These are phyloP conservation scores for Cosmopolites sordidus DNA, from an alignment of 2,888 invertebrate genomes.

Conservation along the genomic window DNA sequence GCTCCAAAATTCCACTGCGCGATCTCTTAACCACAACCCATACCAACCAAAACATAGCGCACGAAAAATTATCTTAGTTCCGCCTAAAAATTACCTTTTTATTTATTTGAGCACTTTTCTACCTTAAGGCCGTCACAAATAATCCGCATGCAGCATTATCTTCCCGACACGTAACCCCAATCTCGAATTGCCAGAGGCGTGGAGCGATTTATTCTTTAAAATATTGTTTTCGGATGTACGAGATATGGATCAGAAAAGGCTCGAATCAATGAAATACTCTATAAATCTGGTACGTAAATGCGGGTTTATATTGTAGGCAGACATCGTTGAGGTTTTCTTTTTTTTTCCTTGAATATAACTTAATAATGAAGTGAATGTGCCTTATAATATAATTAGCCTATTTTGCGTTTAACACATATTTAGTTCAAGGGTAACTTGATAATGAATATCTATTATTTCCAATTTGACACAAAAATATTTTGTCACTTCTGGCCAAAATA, in stretches of 20 bases:
- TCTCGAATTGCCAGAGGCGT: constrained; percentile 9
- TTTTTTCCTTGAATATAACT: no score
- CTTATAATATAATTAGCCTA: no score
- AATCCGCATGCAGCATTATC: constrained; percentile 7
- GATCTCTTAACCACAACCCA: no score
- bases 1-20: no score
- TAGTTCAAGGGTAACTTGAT: no score
- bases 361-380: no score
- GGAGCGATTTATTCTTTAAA: constrained; percentile 14
- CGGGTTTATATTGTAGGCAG: no score
- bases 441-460: no score
- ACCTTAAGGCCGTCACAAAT: constrained; percentile 8
- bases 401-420: no score
- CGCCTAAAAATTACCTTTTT: constrained; percentile 10
- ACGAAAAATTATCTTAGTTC: constrained; percentile 2
- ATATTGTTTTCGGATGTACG: constrained; percentile 14
- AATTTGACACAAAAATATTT: no score
- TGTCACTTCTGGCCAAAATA: no score
- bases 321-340: no score
- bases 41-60: background rate
- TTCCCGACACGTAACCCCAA: constrained; percentile 10
- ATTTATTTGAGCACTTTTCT: constrained; percentile 11
- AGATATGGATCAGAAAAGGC: constrained; percentile 10
- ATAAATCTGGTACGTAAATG: constrained; percentile 3
- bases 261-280: constrained; percentile 7